These are phyloP conservation scores for Ifrita kowaldi DNA, from an alignment of 2,113 vertebrate genomes.

Conservation along the genomic window DNA sequence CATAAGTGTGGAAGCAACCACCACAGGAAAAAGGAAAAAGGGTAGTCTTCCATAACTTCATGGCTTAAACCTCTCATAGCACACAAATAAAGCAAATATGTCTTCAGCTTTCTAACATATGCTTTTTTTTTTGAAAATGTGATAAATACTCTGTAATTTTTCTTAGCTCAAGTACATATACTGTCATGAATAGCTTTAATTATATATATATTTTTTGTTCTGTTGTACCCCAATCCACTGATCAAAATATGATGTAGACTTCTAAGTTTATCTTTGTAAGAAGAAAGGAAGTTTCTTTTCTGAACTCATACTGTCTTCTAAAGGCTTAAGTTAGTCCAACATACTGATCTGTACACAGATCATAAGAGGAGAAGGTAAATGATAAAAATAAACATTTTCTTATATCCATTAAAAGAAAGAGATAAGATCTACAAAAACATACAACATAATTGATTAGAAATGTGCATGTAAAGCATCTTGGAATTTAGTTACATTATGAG, in stretches of 20 bases:
- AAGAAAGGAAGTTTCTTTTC: background rate
- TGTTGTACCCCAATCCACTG: background rate
- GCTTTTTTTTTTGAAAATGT: background rate
- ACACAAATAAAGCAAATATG: background rate
- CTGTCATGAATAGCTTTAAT: background rate
- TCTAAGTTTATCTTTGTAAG: background rate
- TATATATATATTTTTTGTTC: accelerated
- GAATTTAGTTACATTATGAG: background rate
- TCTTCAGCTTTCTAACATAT: background rate
- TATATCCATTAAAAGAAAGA: background rate
- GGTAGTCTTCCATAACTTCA: background rate
- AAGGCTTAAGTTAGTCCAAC: background rate
- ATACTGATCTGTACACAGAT: background rate
- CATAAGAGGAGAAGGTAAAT: background rate
- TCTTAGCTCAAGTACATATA: background rate
- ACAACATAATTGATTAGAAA: background rate
- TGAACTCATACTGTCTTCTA: background rate
- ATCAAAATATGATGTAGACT: background rate
- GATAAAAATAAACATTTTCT: background rate
- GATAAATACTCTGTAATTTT: background rate
- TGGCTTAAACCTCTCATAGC: background rate
- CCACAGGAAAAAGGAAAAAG: background rate
- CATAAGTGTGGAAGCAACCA: background rate
- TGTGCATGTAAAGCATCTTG: background rate
- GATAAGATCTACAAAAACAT: background rate